A percentile compares a stretch with the other conserved stretches of the same genome.
These are phyloP conservation scores for Pammene aurita DNA, from an alignment of 2,888 invertebrate species.

Conservation along the genomic window DNA sequence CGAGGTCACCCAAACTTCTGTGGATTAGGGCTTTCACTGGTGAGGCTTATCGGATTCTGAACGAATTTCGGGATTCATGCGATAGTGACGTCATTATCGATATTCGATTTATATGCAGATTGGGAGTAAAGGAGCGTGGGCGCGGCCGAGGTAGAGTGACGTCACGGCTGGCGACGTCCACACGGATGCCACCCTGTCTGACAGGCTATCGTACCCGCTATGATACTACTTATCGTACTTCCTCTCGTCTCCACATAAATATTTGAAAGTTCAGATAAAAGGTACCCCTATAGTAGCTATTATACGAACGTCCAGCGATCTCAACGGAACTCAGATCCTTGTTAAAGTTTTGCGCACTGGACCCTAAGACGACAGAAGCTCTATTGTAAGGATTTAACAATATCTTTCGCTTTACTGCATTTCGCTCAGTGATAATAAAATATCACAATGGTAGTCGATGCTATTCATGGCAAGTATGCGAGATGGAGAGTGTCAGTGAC, in stretches of 20 bases:
- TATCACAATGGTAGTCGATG: constrained; percentile 81
- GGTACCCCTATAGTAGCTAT: constrained; percentile 4
- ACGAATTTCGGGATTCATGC: constrained; percentile 79
- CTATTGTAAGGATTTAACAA: constrained; percentile 80
- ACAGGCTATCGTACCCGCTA: constrained; percentile 24
- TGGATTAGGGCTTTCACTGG: constrained; percentile 80
- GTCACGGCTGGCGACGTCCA: constrained; percentile 56
- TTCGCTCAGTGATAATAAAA: constrained; percentile 79
- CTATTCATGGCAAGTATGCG: constrained; percentile 79
- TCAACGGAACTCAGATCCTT: constrained; percentile 69
- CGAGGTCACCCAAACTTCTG: constrained; percentile 80
- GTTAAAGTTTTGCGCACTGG: constrained; percentile 77
- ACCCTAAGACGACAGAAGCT: constrained; percentile 75
- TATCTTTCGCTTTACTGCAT: constrained; percentile 78
- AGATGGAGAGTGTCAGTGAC: constrained; percentile 74
- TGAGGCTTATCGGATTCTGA: constrained; percentile 80
- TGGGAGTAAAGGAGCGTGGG: constrained; percentile 66
- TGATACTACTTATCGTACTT: constrained; percentile 22
- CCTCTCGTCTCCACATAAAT: constrained; percentile 15
- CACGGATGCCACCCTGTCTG: constrained; percentile 43
- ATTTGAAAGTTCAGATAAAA: constrained; percentile 23
- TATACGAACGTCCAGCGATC: constrained; percentile 48
- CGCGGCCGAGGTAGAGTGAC: constrained; percentile 56
- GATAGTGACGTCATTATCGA: constrained; percentile 80
- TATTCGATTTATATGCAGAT: constrained; percentile 84